Evolutionary conservation across 2,888 invertebrate species (phyloP).

Genomic region (Elmis aenea): DNA sequence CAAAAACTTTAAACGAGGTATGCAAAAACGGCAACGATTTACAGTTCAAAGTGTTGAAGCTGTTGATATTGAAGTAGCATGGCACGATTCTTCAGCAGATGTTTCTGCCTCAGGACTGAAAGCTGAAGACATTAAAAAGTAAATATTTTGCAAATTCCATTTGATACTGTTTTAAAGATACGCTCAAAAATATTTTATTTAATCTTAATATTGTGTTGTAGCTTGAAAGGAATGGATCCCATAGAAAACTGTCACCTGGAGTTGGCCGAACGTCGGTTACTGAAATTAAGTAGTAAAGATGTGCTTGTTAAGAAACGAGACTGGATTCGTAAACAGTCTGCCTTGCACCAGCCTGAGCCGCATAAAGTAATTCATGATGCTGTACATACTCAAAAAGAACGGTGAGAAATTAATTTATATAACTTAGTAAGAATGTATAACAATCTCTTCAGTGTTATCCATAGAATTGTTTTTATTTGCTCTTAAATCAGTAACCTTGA

Average conservation of each 20-base stretch:
- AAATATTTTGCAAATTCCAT: conserved; percentile 16
- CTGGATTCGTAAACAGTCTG: conserved; percentile 64
- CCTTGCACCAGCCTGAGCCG: conserved; percentile 35
- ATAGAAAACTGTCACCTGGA: conserved; percentile 85
- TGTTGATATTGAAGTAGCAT: conserved; percentile 76
- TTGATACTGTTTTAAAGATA: conserved; percentile 2
- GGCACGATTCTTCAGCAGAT: conserved; percentile 61
- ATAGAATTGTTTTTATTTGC: no score
- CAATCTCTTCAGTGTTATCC: no score
- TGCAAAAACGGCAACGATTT: conserved; percentile 49
- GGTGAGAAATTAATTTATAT: no score
- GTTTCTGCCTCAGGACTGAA: conserved; percentile 65
- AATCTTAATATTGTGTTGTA: conserved; percentile 34
- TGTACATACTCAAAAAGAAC: no score
- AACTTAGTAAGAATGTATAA: no score
- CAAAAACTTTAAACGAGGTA: conserved; percentile 60
- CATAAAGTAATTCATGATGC: conserved; percentile 37
- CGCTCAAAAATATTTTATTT: no score
- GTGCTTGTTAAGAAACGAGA: conserved; percentile 68
- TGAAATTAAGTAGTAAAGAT: conserved; percentile 73
- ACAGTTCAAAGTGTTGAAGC: conserved; percentile 80
- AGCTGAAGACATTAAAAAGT: conserved; percentile 72
- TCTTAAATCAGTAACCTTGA: no score
- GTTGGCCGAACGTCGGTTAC: conserved; percentile 82
- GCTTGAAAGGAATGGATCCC: conserved; percentile 77